Base-by-base conservation (phyloP, 2,113 vertebrate genomes). In the rabbit (Oryctolagus cuniculus) region DNA sequence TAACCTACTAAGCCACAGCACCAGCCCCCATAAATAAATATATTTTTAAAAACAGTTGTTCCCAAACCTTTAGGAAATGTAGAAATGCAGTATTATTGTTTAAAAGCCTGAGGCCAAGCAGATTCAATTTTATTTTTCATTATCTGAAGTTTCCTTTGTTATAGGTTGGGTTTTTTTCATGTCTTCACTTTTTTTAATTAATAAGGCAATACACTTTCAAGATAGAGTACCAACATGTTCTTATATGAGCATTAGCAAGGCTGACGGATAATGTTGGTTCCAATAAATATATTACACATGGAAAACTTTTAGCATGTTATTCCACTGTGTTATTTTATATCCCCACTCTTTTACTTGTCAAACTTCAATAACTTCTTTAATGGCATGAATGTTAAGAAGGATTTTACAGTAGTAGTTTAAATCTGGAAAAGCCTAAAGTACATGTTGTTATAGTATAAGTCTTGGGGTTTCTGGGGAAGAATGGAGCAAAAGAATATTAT, bases 301-400 rank as follows among this genome's bases (percentile, higher is more conserved):
- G 64, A 83, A 93, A 58, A 80, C 10, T 87, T 87, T 86, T 29
- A n/a, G 58, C 55, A 73, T 75, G 58, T 63, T 88, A 36, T 31
- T 63, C 87, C 49, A n/a, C 2, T 73, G 3, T 84, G 77, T 67
- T 49, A 91, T 88, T 61, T 44, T 44, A 21, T 69, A 53, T 74
- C 66, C 44, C 80, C 61, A 80, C 12, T 70, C 51, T 74, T 2
- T 64, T 66, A 55, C 74, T 77, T 61, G 27, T 80, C 72, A 84
- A 34, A 74, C 10, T 87, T 69, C 64, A 80, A 51, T 63, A 91
- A 11, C 55, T 77, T 17, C 49, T 82, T 82, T 72, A 89, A 67
- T 84, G 58, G 87, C 0, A 0, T 55, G 63, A 38, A 38, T 61
- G 44, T 21, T 90, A 88, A 79, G 44, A 36, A 38, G 44, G 44